Base-by-base conservation (phyloP, 2,888 invertebrate genomes). In the Ornithoptera priamus region DNA sequence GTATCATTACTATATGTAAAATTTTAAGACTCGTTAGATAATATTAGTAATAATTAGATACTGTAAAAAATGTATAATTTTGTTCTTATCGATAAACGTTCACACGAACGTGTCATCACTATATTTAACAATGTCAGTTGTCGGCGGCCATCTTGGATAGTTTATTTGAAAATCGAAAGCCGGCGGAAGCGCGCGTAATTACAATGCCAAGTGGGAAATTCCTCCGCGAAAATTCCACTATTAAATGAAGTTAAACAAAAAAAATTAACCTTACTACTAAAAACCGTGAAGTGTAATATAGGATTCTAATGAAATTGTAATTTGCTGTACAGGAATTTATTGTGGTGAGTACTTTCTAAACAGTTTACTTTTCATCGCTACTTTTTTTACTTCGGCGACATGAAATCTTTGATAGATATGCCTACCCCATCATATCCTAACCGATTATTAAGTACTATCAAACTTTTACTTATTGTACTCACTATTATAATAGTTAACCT, bases 121-220 rank as follows among this genome's bases (percentile, higher is more conserved):
- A 84, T 71, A 57, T 69, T 71, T 67, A 56, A 70, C 64, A 62
- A 60, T 70, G 70, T 70, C 70, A 70, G 77, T 81, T 82, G 80
- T 82, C 81, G 79, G 75, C 83, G 73, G 89, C 90, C 90, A 90
- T 90, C 79, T 89, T 89, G 87, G 82, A 86, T 85, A 81, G 82
- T 83, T 86, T 90, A 90, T 90, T 90, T 89, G 87, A 89, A 90
- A 90, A 88, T 84, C 85, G 87, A 85, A 87, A 81, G 79, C 84
- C 79, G 82, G 76, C 84, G 85, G 85, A 85, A 85, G 78, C 87
- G 84, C 83, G 89, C 78, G 66, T 67, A 78, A 75, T 77, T 69
- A 63, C 60, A 56, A 80, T 76, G 78, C 68, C 73, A 80, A 83
- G 87, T 80, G 83, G 81, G 81, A 83, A 82, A 83, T 50, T 70